These are phyloP conservation scores for Momotus momota DNA, from an alignment of 2,797 vertebrate genomes.

Conservation along the genomic window DNA sequence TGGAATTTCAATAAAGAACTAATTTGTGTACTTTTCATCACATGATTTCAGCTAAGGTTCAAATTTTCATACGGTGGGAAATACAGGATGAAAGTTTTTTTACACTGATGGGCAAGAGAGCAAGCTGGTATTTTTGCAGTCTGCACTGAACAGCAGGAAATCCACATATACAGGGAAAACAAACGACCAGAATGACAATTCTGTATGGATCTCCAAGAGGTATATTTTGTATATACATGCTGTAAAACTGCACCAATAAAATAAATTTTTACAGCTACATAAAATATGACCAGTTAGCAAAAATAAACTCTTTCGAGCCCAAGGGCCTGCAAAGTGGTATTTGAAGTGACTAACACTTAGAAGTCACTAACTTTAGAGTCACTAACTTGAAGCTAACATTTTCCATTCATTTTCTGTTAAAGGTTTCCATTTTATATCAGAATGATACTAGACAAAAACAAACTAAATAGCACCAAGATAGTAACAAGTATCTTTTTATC, in stretches of 20 bases:
- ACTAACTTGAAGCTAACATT: not conserved
- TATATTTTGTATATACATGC: not conserved
- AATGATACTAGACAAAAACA: not conserved
- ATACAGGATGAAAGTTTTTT: not conserved
- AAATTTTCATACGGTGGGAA: not conserved
- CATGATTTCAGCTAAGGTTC: not conserved
- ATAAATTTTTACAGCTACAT: not conserved
- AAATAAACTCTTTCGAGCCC: accelerated
- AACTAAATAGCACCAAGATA: not conserved
- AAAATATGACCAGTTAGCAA: not conserved
- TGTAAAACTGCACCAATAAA: not conserved
- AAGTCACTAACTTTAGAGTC: not conserved
- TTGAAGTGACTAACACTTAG: not conserved
- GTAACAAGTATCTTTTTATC: not conserved
- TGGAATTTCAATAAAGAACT: not conserved
- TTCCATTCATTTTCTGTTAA: not conserved
- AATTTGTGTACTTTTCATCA: not conserved
- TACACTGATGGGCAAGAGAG: not conserved
- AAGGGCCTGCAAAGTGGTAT: not conserved
- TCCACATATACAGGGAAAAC: not conserved
- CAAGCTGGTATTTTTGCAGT: not conserved
- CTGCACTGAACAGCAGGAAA: not conserved
- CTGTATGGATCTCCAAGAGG: not conserved
- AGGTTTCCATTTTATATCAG: not conserved
- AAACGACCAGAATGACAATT: not conserved